Conservation (phyloP, 2,888 invertebrate genomes). For the Phyllotreta cruciferae region DNA sequence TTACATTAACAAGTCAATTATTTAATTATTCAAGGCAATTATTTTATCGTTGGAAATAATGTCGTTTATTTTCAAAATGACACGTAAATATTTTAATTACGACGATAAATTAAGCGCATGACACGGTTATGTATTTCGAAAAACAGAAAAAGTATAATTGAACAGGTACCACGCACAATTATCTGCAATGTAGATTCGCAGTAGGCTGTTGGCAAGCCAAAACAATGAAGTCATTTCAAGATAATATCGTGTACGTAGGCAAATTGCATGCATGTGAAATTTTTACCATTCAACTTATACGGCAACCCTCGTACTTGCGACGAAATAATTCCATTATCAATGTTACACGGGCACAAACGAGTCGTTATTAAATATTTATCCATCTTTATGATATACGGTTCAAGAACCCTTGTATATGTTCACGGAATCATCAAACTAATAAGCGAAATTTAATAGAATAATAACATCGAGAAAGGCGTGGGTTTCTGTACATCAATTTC, state of each 20-base stretch:
- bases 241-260: slow-evolving; percentile 7
- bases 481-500: slow-evolving; percentile 9
- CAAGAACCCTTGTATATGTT: slow-evolving; percentile 7
- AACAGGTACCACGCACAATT: slow-evolving; percentile 9
- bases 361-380: no score
- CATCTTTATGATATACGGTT: not conserved
- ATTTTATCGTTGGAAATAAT: slow-evolving; percentile 8
- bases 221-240: slow-evolving; percentile 20
- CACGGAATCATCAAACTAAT: slow-evolving; percentile 7
- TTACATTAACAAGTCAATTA: slow-evolving; percentile 11
- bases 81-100: slow-evolving; percentile 22
- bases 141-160: slow-evolving; percentile 1
- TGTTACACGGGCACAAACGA: no score
- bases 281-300: no score
- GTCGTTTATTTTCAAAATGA: slow-evolving; percentile 8
- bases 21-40: slow-evolving; percentile 12
- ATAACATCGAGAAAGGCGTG: slow-evolving; percentile 13
- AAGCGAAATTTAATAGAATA: slow-evolving; percentile 13
- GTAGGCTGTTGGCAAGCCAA: slow-evolving; percentile 18
- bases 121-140: slow-evolving; percentile 13
- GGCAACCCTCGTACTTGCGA: no score
- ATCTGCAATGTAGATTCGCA: slow-evolving; percentile 21
- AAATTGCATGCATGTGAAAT: not conserved
- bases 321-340: no score
- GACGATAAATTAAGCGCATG: slow-evolving; percentile 16